phyloP scores from a whole-genome alignment of 2,113 vertebrate genomes.

The Ameiurus melas region DNA sequence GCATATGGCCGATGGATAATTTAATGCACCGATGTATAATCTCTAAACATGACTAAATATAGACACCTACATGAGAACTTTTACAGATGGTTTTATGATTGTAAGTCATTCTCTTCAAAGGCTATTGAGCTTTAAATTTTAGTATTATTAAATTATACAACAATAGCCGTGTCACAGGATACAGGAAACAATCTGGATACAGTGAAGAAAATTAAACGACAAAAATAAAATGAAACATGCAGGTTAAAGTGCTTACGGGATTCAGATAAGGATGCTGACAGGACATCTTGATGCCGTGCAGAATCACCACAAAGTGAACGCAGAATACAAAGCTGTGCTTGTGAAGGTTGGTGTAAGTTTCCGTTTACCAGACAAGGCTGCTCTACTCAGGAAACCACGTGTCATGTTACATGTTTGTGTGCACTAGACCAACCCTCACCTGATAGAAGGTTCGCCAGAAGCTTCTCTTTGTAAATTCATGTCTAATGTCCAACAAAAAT shows the following conservation, averaged over 20 bases:
- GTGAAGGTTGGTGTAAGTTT: not conserved
- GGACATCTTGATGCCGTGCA: not conserved
- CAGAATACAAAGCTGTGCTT: not conserved
- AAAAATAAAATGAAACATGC: not conserved
- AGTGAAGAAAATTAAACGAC: not conserved
- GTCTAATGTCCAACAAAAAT: not conserved
- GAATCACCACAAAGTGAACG: not conserved
- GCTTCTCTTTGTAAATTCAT: too few relatives aligned
- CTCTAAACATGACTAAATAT: too few relatives aligned
- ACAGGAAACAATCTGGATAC: not conserved
- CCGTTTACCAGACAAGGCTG: not conserved
- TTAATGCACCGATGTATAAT: too few relatives aligned
- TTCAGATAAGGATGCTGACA: not conserved
- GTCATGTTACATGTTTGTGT: not conserved
- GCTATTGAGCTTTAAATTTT: too few relatives aligned
- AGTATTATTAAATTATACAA: too few relatives aligned
- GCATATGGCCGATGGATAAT: too few relatives aligned
- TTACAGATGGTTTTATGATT: too few relatives aligned
- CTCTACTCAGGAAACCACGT: not conserved
- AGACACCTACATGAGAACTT: too few relatives aligned
- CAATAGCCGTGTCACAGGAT: too few relatives aligned
- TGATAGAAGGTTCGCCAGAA: not conserved
- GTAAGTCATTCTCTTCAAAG: too few relatives aligned
- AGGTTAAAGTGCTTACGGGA: not conserved
- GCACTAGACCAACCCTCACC: not conserved